These are phyloP conservation scores for Hypomecis atomaria DNA, from an alignment of 2,888 invertebrate genomes.

Conservation along the genomic window DNA sequence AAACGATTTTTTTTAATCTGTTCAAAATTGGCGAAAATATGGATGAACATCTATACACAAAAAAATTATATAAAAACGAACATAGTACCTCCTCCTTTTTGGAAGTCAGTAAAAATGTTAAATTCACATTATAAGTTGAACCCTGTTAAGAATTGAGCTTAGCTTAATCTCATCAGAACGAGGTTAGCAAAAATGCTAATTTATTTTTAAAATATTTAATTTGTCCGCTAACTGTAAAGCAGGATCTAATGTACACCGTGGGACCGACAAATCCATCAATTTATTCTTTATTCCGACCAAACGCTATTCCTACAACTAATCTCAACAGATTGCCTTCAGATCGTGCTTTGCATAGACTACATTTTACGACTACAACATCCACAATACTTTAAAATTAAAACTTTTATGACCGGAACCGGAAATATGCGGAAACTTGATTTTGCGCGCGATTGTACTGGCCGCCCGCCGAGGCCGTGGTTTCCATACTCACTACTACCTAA, in stretches of 20 bases:
- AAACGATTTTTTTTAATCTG: too few species aligned
- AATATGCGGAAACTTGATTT: conserved; percentile 31
- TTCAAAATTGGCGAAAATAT: too few species aligned
- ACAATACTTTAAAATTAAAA: conserved; percentile 24
- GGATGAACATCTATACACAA: too few species aligned
- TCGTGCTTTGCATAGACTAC: conserved; percentile 3
- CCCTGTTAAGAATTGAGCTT: too few species aligned
- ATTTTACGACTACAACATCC: conserved; percentile 20
- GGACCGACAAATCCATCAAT: not conserved
- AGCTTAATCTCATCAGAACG: too few species aligned
- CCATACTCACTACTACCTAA: not conserved
- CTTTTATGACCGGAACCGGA: conserved; percentile 30
- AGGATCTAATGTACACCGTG: conserved; percentile 1
- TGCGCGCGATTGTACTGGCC: conserved; percentile 60
- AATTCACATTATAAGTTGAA: too few species aligned
- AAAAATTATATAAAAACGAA: too few species aligned
- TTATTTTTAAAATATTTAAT: not conserved
- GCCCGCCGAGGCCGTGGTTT: conserved; percentile 70
- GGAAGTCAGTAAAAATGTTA: too few species aligned
- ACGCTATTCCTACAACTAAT: not conserved
- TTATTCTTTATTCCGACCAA: not conserved
- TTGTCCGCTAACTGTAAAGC: not conserved
- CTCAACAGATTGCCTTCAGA: conserved; percentile 1
- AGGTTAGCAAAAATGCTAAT: too few species aligned
- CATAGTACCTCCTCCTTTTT: too few species aligned